These are phyloP conservation scores for Meliscaeva auricollis DNA, from an alignment of 2,888 invertebrate genomes.

Conservation along the genomic window DNA sequence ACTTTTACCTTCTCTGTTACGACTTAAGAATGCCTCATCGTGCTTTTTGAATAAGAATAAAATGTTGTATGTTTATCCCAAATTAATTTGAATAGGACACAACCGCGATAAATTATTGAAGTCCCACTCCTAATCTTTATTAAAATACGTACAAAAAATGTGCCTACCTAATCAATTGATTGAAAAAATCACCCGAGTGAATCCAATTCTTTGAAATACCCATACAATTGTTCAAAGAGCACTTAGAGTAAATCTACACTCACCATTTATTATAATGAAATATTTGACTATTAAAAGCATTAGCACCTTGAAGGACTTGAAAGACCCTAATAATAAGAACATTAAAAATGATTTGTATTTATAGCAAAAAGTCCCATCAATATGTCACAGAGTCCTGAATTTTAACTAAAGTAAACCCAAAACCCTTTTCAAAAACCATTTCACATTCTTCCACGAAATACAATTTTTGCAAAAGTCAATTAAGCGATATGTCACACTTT, in stretches of 20 bases:
- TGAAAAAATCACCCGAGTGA: not conserved
- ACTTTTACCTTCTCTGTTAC: too few relatives aligned
- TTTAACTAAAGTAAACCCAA: not conserved
- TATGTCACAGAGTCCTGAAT: slow-evolving; percentile 2
- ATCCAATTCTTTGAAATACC: not conserved
- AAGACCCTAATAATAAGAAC: not conserved
- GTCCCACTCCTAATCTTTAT: too few relatives aligned
- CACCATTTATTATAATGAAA: not conserved
- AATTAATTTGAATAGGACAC: too few relatives aligned
- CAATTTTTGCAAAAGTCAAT: slow-evolving; percentile 58
- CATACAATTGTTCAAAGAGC: not conserved
- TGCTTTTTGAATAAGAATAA: too few relatives aligned
- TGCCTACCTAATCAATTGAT: not conserved
- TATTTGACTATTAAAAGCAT: not conserved
- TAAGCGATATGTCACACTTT: slow-evolving; percentile 55
- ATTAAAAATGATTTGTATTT: too few relatives aligned
- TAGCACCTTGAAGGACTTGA: not conserved
- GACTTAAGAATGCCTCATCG: too few relatives aligned
- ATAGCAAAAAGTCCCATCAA: not conserved
- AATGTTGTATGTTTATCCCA: too few relatives aligned
- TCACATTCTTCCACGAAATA: slow-evolving; percentile 21
- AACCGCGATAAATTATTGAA: too few relatives aligned
- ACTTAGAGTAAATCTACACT: not conserved
- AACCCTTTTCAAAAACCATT: slow-evolving; percentile 38
- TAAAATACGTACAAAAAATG: too few relatives aligned